These are phyloP conservation scores for Nephrocerus scutellatus DNA, from an alignment of 2,888 invertebrate species.

Conservation along the genomic window DNA sequence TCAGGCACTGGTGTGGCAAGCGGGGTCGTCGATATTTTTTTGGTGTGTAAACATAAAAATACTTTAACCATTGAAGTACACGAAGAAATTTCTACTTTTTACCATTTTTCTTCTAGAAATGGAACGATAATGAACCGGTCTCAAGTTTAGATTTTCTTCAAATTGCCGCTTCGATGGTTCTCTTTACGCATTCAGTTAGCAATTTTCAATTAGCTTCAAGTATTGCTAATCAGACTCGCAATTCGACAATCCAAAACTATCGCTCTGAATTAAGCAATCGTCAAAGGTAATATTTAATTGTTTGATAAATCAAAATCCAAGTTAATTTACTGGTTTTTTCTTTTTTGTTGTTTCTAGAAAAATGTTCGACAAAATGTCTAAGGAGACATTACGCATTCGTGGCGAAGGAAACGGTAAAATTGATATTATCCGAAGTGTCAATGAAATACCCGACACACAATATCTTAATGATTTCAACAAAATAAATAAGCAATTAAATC, in stretches of 20 bases:
- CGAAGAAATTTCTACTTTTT: background rate
- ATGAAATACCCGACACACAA: conserved; percentile 37
- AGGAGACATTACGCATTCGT: conserved; percentile 33
- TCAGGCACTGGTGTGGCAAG: conserved; percentile 38
- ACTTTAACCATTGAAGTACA: background rate
- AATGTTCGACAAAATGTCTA: conserved; percentile 37
- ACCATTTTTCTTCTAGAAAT: conserved; percentile 28
- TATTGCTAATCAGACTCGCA: conserved; percentile 32
- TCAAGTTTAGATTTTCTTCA: conserved; percentile 32
- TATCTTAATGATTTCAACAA: conserved; percentile 41
- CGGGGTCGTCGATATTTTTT: conserved; percentile 33
- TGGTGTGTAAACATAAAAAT: conserved; percentile 28
- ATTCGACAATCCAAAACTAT: conserved; percentile 27
- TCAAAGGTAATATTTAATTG: conserved; percentile 31
- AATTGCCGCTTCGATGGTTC: conserved; percentile 36
- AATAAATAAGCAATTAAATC: conserved; percentile 29
- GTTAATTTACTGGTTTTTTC: background rate
- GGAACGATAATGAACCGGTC: conserved; percentile 33
- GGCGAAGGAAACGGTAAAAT: conserved; percentile 31
- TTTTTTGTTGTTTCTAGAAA: conserved; percentile 24
- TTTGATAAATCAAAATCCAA: conserved; percentile 1
- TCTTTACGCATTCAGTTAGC: conserved; percentile 40
- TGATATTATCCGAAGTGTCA: conserved; percentile 39
- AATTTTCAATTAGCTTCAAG: conserved; percentile 41
- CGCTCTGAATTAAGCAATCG: conserved; percentile 34